Evolutionary conservation across 2,797 vertebrate genomes (phyloP), one percentile per base, ranked within the genome.

Genomic region (Tragelaphus eurycerus): DNA sequence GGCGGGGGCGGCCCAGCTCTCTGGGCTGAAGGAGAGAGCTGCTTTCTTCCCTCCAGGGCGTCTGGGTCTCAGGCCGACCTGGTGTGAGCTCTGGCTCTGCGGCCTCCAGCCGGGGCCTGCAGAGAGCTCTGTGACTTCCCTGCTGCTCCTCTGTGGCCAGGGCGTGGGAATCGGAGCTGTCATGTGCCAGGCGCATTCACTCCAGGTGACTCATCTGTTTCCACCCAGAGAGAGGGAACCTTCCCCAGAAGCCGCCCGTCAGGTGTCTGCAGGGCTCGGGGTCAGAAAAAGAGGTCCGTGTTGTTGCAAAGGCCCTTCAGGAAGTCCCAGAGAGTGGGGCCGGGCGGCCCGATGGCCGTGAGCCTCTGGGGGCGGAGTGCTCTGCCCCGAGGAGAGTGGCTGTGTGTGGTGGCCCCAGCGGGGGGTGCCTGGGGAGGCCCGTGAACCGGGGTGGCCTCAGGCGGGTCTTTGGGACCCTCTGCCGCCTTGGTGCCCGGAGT

Each of bases 201-300:
- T 14, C 90, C 62, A 43, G 64, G 34, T 93, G 93, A 96, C 54
- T 96, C 96, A 96, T 64, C 17, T 46, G 43, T 86, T 90, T 74
- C 93, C 83, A 38, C 48, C 89, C 6, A 0, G 21, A 29, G 34
- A 50, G 71, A 71, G 43, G 92, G 92, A 86, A 5, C 34, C 83
- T 82, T 60, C 60, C 43, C 59, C 15, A 10, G 94, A 43, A 27
- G 78, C 78, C 2, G 0, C 27, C 2, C 1, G 86, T 92, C 55
- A 34, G 81, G 92, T 21, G 92, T 25, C 16, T 62, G 6, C 38
- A 7, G 81, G 81, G 54, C 88, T 60, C 16, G 1, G 74, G 82
- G 2, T 43, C 11, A 50, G 87, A 88, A 48, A 31, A n/a, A 64
- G 50, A 64, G 12, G 50, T 29, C 74, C 62, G 60, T 31, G 6